Evolutionary conservation across 2,113 vertebrate genomes (phyloP).

Genomic region (Limnothrissa miodon): DNA sequence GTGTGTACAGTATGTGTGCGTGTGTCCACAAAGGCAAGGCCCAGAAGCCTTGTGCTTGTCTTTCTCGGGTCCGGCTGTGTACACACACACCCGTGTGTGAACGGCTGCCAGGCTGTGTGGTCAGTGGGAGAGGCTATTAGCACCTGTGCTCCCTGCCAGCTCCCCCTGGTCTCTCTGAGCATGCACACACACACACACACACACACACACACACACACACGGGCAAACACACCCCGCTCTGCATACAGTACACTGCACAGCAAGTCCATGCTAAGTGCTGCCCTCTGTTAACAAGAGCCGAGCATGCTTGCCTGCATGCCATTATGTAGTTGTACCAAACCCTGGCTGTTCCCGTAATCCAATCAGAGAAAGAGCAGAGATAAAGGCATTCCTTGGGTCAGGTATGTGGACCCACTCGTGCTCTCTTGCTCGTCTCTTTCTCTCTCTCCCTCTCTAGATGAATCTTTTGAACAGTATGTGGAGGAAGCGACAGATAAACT

Average conservation of each 20-base stretch:
- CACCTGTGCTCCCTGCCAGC: constrained; percentile 45
- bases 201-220: constrained; percentile 7
- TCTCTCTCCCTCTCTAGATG: no score
- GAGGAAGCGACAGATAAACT: constrained; percentile 53
- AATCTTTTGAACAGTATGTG: neutral
- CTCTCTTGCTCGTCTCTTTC: neutral
- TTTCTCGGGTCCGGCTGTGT: constrained; percentile 28
- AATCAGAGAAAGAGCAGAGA: neutral
- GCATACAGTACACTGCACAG: constrained; percentile 27
- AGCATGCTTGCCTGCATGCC: neutral
- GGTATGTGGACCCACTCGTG: neutral
- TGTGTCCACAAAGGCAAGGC: constrained; percentile 23
- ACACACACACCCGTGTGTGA: constrained; percentile 37
- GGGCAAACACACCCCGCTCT: constrained; percentile 35
- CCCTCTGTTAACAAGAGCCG: neutral
- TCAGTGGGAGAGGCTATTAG: constrained; percentile 52
- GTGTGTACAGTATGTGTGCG: no score
- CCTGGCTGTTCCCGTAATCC: neutral
- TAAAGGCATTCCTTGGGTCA: neutral
- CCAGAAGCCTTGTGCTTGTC: neutral
- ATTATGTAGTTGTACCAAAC: neutral
- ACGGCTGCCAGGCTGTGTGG: constrained; percentile 46
- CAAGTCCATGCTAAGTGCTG: constrained; percentile 47
- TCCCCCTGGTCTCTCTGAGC: constrained; percentile 8
- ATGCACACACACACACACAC: neutral